A percentile compares a stretch with the other conserved stretches of the same genome.
These are phyloP conservation scores for Hermetia illucens DNA, from an alignment of 1,140 invertebrate genomes.

Conservation along the genomic window DNA sequence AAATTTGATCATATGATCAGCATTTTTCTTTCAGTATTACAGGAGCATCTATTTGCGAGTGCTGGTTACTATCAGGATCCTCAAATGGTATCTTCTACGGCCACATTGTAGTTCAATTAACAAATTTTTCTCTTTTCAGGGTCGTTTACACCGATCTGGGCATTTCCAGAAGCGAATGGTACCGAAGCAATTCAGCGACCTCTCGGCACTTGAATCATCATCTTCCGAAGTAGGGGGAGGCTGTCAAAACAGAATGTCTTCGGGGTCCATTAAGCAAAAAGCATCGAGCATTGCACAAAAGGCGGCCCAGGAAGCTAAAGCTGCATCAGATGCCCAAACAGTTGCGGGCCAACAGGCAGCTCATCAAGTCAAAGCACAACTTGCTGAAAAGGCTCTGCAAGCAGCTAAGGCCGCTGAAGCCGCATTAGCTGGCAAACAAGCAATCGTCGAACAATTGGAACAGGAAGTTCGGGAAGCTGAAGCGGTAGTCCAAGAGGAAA, in stretches of 20 bases:
- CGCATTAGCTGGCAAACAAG: constrained; percentile 44
- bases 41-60: too few species aligned
- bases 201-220: neutral
- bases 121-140: too few species aligned
- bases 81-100: too few species aligned
- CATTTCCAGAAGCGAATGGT: neutral
- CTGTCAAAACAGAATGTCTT: neutral
- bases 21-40: too few species aligned
- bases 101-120: too few species aligned
- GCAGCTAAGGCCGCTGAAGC: constrained; percentile 50
- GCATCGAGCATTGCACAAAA: constrained; percentile 46
- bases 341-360: constrained; percentile 48
- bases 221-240: neutral
- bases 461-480: constrained; percentile 46
- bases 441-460: constrained; percentile 41
- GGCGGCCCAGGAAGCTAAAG: constrained; percentile 46
- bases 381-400: constrained; percentile 48
- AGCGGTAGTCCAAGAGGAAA: constrained; percentile 44
- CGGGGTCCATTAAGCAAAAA: constrained; percentile 19
- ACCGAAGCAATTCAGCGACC: neutral
- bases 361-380: constrained; percentile 46
- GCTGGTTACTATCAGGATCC: too few species aligned
- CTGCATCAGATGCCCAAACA: constrained; percentile 47
- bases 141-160: neutral
- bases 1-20: too few species aligned